Percentiles rank a stretch among this genome's conserved stretches.
Evolutionary conservation across 2,888 invertebrate genomes (phyloP).

Genomic region (Chirona hameri): DNA sequence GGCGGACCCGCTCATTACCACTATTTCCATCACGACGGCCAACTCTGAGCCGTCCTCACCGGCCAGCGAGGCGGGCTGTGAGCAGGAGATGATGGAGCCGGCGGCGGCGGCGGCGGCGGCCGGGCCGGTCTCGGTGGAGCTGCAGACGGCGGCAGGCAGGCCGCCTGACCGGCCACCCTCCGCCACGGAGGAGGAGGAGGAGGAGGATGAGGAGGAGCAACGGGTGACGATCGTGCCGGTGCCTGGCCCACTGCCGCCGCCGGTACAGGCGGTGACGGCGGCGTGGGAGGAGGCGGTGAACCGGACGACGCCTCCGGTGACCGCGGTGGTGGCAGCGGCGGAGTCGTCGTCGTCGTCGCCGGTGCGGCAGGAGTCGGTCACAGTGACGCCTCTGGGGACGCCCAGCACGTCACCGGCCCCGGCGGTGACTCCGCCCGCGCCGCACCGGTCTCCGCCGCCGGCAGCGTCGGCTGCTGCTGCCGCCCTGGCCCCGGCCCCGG

Average conservation of each 20-base stretch:
- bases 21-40: constrained; percentile 5
- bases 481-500: not conserved
- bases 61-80: not conserved
- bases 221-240: constrained; percentile 3
- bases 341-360: not conserved
- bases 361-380: not conserved
- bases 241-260: not conserved
- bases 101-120: not conserved
- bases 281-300: not conserved
- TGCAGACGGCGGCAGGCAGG: not conserved
- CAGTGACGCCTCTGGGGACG: constrained; percentile 8
- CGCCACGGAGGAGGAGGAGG: not conserved
- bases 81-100: not conserved
- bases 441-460: not conserved
- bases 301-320: not conserved
- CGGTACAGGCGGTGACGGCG: not conserved
- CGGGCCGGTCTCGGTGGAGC: not conserved
- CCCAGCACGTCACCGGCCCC: not conserved
- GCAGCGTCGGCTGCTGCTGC: not conserved
- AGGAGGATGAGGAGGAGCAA: not conserved
- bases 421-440: not conserved
- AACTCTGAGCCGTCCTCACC: constrained; percentile 2
- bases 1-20: not conserved
- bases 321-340: not conserved
- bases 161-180: not conserved